These are phyloP conservation scores for Calameuta idolon DNA, from an alignment of 2,888 invertebrate species.

Conservation along the genomic window DNA sequence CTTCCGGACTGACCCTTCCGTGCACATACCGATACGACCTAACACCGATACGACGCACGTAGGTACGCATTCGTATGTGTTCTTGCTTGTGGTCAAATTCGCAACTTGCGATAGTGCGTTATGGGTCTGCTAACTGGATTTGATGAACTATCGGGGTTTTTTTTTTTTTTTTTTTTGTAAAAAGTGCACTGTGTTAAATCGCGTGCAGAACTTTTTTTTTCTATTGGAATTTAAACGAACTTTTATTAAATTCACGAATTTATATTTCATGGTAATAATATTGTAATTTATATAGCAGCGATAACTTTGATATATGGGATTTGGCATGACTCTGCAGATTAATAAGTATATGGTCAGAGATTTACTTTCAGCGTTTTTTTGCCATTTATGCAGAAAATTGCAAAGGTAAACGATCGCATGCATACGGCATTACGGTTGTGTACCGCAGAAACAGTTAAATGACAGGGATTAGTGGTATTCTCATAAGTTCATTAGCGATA, in stretches of 20 bases:
- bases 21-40: neutral
- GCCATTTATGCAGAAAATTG: neutral
- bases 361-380: neutral
- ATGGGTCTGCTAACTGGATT: neutral
- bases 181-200: too few relatives aligned
- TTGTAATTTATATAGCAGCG: too few relatives aligned
- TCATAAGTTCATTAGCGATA: neutral
- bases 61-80: neutral
- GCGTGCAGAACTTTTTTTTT: too few relatives aligned
- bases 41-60: neutral
- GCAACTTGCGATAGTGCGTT: neutral
- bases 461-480: neutral
- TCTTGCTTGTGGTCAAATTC: neutral
- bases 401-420: neutral
- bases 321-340: too few relatives aligned
- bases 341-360: neutral
- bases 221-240: too few relatives aligned
- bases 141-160: neutral
- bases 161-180: too few relatives aligned
- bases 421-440: neutral
- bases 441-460: neutral
- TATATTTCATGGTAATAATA: too few relatives aligned
- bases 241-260: too few relatives aligned
- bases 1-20: neutral
- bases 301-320: too few relatives aligned